These are phyloP conservation scores for Ibidorhyncha struthersii DNA, from an alignment of 2,113 vertebrate genomes.

Conservation along the genomic window DNA sequence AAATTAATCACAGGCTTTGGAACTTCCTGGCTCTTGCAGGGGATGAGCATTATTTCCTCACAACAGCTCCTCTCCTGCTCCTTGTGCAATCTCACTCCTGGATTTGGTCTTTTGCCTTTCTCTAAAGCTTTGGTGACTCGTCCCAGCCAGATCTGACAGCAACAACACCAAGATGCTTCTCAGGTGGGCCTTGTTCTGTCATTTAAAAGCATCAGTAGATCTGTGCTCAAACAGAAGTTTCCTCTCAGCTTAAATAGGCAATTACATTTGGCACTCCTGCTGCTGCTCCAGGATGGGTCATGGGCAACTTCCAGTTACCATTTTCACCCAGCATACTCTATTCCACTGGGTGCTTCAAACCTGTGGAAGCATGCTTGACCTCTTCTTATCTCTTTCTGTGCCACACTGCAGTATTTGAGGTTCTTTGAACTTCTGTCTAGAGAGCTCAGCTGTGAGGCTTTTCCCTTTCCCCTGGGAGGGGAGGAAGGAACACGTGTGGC, in stretches of 20 bases:
- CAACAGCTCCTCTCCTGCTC: not conserved
- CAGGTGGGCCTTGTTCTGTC: not conserved
- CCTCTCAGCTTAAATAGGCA: not conserved
- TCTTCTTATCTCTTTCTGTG: not conserved
- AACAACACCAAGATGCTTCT: not conserved
- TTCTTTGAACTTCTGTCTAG: not conserved
- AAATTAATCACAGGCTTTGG: slow-evolving; percentile 60
- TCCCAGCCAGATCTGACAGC: not conserved
- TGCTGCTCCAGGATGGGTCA: not conserved
- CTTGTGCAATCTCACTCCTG: slow-evolving; percentile 24
- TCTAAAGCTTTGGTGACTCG: not conserved
- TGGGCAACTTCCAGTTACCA: not conserved
- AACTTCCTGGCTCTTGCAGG: slow-evolving; percentile 39
- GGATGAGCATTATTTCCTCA: slow-evolving; percentile 24
- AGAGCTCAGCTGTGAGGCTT: not conserved
- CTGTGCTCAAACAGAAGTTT: not conserved
- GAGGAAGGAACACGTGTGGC: not conserved
- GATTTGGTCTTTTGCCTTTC: not conserved
- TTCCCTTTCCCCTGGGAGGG: not conserved
- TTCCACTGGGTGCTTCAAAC: not conserved
- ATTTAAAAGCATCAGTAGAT: not conserved
- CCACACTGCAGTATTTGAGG: not conserved
- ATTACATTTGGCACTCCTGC: not conserved
- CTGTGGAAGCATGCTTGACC: not conserved
- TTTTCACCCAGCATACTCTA: not conserved